Conservation (phyloP, 2,888 invertebrate species). For the Trachelus stipa region DNA sequence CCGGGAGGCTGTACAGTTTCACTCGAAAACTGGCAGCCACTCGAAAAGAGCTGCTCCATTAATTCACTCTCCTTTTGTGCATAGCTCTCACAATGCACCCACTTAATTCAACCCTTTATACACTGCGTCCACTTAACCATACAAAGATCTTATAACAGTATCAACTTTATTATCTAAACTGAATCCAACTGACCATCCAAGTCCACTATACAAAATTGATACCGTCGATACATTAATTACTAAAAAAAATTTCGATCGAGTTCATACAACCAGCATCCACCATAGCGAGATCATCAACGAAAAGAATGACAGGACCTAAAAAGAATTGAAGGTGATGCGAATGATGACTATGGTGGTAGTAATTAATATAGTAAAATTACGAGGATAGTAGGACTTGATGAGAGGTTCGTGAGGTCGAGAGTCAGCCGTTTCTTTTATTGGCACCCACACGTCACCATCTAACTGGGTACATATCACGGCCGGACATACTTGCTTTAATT, state of each 20-base stretch:
- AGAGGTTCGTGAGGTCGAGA: neutral
- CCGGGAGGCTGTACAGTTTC: neutral
- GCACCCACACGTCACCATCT: neutral
- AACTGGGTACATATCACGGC: constrained; percentile 25
- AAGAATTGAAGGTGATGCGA: neutral
- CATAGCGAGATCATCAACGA: neutral
- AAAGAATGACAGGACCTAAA: neutral
- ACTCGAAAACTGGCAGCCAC: neutral
- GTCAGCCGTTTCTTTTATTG: neutral
- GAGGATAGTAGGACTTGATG: neutral
- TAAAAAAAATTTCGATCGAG: neutral
- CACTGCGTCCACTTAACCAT: neutral
- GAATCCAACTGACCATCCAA: neutral
- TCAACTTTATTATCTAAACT: neutral
- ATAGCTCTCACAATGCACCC: constrained; percentile 1
- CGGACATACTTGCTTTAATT: constrained; percentile 49
- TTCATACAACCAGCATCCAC: neutral
- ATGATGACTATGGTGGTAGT: neutral
- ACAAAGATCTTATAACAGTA: neutral
- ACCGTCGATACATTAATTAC: neutral
- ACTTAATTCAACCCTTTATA: constrained; percentile 7
- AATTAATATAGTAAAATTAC: neutral
- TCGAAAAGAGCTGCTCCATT: neutral
- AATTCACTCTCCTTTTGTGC: constrained; percentile 5
- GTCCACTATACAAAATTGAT: neutral